phyloP scores from a whole-genome alignment of 2,113 vertebrate genomes.

The Toxostoma redivivum region DNA sequence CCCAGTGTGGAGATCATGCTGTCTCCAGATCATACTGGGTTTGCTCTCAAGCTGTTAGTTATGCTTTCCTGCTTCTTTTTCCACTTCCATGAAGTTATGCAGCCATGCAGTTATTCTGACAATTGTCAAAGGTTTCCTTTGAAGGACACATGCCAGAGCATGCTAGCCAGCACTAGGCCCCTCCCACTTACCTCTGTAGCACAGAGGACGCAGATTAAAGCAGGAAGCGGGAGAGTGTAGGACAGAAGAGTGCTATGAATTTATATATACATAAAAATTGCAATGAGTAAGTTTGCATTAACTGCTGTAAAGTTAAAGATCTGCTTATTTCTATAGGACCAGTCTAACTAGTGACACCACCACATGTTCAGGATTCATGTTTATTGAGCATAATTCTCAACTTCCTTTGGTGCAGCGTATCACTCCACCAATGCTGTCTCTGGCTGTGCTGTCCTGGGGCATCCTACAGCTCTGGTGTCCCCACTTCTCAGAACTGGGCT shows the following conservation, averaged over 20 bases:
- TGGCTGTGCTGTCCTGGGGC: neutral
- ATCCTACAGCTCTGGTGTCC: neutral
- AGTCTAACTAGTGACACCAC: neutral
- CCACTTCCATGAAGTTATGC: neutral
- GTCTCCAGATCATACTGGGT: neutral
- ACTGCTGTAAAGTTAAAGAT: neutral
- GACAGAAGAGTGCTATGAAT: neutral
- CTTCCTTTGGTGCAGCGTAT: no score
- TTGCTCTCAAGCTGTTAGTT: neutral
- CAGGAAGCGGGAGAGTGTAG: fast-evolving
- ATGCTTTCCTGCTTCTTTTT: neutral
- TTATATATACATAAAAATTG: neutral
- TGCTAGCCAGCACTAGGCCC: neutral
- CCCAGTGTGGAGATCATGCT: neutral
- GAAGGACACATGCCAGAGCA: neutral
- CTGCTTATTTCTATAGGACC: neutral
- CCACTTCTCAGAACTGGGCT: neutral
- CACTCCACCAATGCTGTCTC: fast-evolving
- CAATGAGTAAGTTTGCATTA: neutral
- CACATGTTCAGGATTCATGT: neutral
- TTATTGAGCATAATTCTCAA: neutral
- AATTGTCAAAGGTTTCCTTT: neutral
- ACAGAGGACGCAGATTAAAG: neutral
- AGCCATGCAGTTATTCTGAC: neutral
- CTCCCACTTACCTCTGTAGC: neutral